These are phyloP conservation scores for Caenorhabditis virilis DNA, from an alignment of 2,888 invertebrate species.

Conservation along the genomic window DNA sequence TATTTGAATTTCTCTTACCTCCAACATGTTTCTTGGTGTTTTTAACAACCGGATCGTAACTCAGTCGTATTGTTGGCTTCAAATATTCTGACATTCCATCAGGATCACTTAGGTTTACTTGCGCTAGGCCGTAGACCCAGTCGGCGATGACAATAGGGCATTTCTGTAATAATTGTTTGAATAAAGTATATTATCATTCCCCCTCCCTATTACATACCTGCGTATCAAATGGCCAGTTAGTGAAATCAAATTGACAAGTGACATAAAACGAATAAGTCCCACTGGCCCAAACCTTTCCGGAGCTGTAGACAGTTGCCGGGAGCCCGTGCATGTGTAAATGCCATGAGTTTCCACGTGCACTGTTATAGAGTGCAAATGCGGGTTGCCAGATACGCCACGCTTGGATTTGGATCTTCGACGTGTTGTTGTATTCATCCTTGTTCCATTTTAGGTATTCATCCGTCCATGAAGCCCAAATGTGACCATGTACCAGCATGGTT, in stretches of 20 bases:
- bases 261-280: slow-evolving; percentile 66
- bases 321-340: slow-evolving; percentile 63
- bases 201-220: no score
- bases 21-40: slow-evolving; percentile 58
- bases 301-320: slow-evolving; percentile 54
- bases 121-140: slow-evolving; percentile 65
- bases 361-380: slow-evolving; percentile 65
- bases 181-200: background rate
- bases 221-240: slow-evolving; percentile 60
- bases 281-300: slow-evolving; percentile 51
- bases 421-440: slow-evolving; percentile 47
- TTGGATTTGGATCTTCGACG: slow-evolving; percentile 49
- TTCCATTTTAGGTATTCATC: slow-evolving; percentile 67
- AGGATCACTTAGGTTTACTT: slow-evolving; percentile 64
- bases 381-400: slow-evolving; percentile 65
- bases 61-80: slow-evolving; percentile 57
- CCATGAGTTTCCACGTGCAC: slow-evolving; percentile 64
- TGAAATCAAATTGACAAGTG: slow-evolving; percentile 67
- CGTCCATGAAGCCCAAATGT: slow-evolving; percentile 60
- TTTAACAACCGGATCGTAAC: slow-evolving; percentile 55
- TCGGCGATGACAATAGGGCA: slow-evolving; percentile 67
- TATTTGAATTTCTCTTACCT: slow-evolving; percentile 6
- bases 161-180: slow-evolving; percentile 37
- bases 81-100: slow-evolving; percentile 28
- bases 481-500: slow-evolving; percentile 64